Percentiles rank a stretch among this genome's conserved stretches.
Evolutionary conservation across 2,113 vertebrate genomes (phyloP).

Genomic region (Apteryx mantelli): DNA sequence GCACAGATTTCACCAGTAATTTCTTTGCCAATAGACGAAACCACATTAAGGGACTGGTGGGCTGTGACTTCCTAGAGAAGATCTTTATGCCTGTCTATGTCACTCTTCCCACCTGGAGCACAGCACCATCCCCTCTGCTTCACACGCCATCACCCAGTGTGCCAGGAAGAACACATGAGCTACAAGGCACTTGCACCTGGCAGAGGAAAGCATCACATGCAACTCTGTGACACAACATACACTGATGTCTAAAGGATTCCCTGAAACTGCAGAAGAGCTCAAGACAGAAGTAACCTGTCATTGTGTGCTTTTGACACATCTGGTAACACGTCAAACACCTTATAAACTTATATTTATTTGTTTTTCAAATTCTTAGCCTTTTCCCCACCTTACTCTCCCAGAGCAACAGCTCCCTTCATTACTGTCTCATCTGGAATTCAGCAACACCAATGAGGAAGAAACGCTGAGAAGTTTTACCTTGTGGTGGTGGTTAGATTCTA

Average conservation of each 20-base stretch:
- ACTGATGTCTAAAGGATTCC: not conserved
- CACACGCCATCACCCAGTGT: accelerated
- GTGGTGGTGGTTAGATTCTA: not conserved
- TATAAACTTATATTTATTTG: not conserved
- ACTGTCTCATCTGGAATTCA: not conserved
- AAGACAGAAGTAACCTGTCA: not conserved
- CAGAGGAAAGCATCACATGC: not conserved
- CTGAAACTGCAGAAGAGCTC: not conserved
- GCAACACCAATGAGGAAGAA: not conserved
- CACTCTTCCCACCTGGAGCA: not conserved
- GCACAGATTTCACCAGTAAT: not conserved
- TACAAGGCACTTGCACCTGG: not conserved
- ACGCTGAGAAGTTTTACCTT: not conserved
- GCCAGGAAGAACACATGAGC: not conserved
- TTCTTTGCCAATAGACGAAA: not conserved
- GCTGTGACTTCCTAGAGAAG: not conserved
- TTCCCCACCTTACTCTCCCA: not conserved
- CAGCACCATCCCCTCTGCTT: not conserved
- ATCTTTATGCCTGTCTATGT: not conserved
- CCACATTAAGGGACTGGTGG: not conserved
- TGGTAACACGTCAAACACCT: not conserved
- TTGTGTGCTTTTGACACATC: not conserved
- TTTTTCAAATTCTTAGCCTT: not conserved
- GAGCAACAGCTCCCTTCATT: not conserved
- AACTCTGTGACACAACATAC: not conserved